A percentile compares a stretch with the other conserved stretches of the same genome.
Conservation (phyloP, 1,140 invertebrate species). For the Araneus ventricosus region DNA sequence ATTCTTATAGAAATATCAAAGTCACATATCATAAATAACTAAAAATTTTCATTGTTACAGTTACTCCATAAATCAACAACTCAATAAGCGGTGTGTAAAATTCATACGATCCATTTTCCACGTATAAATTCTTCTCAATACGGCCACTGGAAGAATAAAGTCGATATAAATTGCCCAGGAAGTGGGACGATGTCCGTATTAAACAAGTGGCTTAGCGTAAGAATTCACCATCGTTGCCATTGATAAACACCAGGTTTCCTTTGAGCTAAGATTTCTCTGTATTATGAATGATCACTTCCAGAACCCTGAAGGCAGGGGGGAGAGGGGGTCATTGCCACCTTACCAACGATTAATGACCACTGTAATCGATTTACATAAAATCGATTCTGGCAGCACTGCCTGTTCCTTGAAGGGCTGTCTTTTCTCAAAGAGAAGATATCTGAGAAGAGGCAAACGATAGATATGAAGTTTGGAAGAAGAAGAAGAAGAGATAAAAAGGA, state of each 20-base stretch:
- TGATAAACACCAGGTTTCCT: constrained; percentile 7
- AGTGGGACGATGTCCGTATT: too few species aligned
- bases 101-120: too few species aligned
- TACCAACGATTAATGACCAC: constrained; percentile 49
- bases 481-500: background rate
- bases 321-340: background rate
- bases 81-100: too few species aligned
- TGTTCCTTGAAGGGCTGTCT: background rate
- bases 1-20: too few species aligned
- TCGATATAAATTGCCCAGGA: too few species aligned
- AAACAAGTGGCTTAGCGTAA: background rate
- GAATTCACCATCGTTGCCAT: background rate
- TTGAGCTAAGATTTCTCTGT: background rate
- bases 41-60: too few species aligned
- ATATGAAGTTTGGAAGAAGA: background rate
- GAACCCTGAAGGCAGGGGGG: background rate
- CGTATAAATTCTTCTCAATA: too few species aligned
- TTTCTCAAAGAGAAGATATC: background rate
- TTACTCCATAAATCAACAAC: too few species aligned
- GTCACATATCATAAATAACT: too few species aligned
- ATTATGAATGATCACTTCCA: background rate
- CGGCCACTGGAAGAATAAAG: too few species aligned
- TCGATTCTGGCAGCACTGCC: constrained; percentile 2
- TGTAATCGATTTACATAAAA: constrained; percentile 65
- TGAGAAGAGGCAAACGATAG: background rate